Percentiles rank a stretch among this genome's conserved stretches.
Evolutionary conservation across 2,797 vertebrate genomes (phyloP).

Genomic region (Eremophila alpestris): DNA sequence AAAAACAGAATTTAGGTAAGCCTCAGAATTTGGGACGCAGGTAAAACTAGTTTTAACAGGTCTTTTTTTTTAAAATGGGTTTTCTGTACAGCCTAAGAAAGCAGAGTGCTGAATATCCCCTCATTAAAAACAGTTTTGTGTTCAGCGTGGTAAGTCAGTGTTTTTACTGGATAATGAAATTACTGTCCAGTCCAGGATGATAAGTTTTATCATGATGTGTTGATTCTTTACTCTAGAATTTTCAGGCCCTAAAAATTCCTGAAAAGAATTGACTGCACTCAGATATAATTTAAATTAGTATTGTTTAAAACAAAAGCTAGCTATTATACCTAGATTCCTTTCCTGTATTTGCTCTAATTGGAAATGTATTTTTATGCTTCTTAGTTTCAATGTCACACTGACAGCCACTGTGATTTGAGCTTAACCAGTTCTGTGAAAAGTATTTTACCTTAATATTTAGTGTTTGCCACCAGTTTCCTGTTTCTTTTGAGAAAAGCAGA

Average conservation of each 20-base stretch:
- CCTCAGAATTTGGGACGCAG: not conserved
- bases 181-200: conserved; percentile 25
- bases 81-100: not conserved
- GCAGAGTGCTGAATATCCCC: not conserved
- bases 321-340: not conserved
- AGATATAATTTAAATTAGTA: conserved; percentile 12
- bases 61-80: not conserved
- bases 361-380: conserved; percentile 40
- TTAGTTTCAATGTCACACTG: conserved; percentile 30
- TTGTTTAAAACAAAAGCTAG: conserved; percentile 6
- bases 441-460: conserved; percentile 14
- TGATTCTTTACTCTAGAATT: conserved; percentile 35
- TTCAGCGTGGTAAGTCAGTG: not conserved
- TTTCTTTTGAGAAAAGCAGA: not conserved
- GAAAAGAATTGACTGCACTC: conserved; percentile 11
- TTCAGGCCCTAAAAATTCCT: conserved; percentile 41
- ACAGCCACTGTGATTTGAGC: not conserved
- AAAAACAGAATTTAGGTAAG: not conserved
- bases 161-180: conserved; percentile 56
- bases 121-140: not conserved
- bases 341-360: not conserved
- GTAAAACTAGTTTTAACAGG: conserved; percentile 2
- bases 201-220: conserved; percentile 8
- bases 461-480: not conserved
- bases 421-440: conserved; percentile 2